These are phyloP conservation scores for Colostygia pectinataria DNA, from an alignment of 2,888 invertebrate species.

Conservation along the genomic window DNA sequence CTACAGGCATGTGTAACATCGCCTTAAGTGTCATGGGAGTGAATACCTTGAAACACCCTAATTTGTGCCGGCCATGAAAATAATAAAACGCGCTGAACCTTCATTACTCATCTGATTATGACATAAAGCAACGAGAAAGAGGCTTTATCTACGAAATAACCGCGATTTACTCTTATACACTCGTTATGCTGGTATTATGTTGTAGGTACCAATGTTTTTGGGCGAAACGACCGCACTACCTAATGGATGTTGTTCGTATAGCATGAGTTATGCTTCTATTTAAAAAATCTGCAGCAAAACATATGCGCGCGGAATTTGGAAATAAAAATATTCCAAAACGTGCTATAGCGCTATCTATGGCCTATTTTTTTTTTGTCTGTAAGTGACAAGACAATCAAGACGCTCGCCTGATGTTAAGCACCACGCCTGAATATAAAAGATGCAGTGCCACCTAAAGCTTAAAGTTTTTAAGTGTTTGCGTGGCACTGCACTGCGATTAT, in stretches of 20 bases:
- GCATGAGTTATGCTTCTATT: background rate
- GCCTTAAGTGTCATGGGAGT: background rate
- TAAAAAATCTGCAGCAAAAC: too few relatives aligned
- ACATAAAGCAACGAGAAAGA: conserved; percentile 13
- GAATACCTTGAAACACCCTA: conserved; percentile 9
- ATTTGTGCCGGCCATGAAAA: conserved; percentile 7
- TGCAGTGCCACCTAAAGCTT: too few relatives aligned
- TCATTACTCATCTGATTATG: conserved; percentile 21
- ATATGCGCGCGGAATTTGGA: too few relatives aligned
- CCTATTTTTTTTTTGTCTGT: too few relatives aligned
- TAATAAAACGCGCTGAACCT: conserved; percentile 15
- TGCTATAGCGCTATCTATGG: too few relatives aligned
- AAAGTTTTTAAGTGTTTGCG: too few relatives aligned
- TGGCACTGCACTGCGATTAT: too few relatives aligned
- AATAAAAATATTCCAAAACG: too few relatives aligned
- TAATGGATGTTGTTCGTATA: conserved; percentile 3
- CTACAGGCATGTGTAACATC: too few relatives aligned
- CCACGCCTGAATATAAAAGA: too few relatives aligned
- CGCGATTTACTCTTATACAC: conserved; percentile 13
- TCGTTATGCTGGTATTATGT: conserved; percentile 9
- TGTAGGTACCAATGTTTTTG: conserved; percentile 10
- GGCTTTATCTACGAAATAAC: conserved; percentile 15
- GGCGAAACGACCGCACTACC: conserved; percentile 1
- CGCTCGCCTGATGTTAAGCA: too few relatives aligned
- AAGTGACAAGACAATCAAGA: too few relatives aligned